A percentile compares a stretch with the other conserved stretches of the same genome.
These are phyloP conservation scores for Stictocephala bisonia DNA, from an alignment of 2,888 invertebrate genomes.

Conservation along the genomic window DNA sequence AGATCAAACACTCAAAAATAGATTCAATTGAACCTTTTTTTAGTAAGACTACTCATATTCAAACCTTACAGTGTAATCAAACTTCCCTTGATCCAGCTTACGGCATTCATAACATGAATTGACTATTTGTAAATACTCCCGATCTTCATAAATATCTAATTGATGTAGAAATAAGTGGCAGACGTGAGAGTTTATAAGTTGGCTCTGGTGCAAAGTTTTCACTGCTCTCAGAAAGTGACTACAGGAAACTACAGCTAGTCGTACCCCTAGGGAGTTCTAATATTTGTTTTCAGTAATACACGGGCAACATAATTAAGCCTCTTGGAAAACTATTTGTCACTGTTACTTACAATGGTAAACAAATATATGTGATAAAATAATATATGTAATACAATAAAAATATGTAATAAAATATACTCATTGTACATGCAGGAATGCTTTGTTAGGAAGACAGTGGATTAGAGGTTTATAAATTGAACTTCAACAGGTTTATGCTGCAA, in stretches of 20 bases:
- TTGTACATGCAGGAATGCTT: no score
- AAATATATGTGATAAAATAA: no score
- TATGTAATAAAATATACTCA: neutral
- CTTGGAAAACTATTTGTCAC: slow-evolving; percentile 2
- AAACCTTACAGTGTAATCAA: neutral
- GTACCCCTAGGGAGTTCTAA: no score
- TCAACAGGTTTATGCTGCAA: no score
- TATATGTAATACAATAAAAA: no score
- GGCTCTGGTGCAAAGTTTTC: neutral
- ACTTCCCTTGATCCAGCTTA: neutral
- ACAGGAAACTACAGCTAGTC: no score
- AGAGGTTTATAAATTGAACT: no score
- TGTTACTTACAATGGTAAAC: slow-evolving; percentile 3
- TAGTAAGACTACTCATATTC: no score
- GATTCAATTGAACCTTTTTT: no score
- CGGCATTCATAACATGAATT: neutral
- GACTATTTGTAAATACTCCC: no score
- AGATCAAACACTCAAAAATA: neutral
- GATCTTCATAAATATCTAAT: neutral
- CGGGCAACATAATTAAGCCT: slow-evolving; percentile 20
- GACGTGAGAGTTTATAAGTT: neutral
- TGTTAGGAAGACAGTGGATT: no score
- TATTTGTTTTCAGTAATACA: neutral
- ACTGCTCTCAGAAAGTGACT: neutral
- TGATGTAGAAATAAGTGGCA: neutral